Evolutionary conservation across 30 jellyfish, hydroid and myxozoan species (phyloP).

Genomic region (Catostylus mosaicus): DNA sequence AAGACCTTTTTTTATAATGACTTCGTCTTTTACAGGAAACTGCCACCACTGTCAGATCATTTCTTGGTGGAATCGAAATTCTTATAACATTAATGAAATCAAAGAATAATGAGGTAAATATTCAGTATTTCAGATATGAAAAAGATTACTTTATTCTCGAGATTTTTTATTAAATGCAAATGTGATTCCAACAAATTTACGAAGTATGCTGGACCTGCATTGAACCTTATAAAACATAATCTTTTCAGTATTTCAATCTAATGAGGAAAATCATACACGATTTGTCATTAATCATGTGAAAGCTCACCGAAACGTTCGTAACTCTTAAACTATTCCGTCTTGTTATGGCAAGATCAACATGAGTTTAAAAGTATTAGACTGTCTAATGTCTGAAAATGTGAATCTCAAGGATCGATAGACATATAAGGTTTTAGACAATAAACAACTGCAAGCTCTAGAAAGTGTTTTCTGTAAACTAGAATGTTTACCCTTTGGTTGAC

Average conservation of each 20-base stretch:
- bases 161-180: too few species aligned
- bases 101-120: conserved; percentile 37
- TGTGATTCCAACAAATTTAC: too few species aligned
- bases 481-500: too few species aligned
- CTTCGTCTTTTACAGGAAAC: conserved; percentile 75
- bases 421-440: too few species aligned
- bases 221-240: too few species aligned
- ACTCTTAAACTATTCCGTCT: not conserved
- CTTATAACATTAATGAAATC: conserved; percentile 62
- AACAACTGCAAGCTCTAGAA: too few species aligned
- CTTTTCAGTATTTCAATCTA: not conserved
- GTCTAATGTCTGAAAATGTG: conserved; percentile 1
- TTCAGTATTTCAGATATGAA: too few species aligned
- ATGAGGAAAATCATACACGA: not conserved
- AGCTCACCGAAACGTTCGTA: not conserved
- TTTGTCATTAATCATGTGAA: not conserved
- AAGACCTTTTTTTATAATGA: too few species aligned
- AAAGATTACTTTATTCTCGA: too few species aligned
- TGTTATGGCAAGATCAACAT: not conserved
- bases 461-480: too few species aligned
- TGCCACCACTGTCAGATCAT: conserved; percentile 67
- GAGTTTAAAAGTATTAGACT: not conserved
- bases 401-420: not conserved
- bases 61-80: conserved; percentile 75
- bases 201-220: too few species aligned